phyloP scores from a whole-genome alignment of 2,113 vertebrate species.

The Neomonachus schauinslandi region DNA sequence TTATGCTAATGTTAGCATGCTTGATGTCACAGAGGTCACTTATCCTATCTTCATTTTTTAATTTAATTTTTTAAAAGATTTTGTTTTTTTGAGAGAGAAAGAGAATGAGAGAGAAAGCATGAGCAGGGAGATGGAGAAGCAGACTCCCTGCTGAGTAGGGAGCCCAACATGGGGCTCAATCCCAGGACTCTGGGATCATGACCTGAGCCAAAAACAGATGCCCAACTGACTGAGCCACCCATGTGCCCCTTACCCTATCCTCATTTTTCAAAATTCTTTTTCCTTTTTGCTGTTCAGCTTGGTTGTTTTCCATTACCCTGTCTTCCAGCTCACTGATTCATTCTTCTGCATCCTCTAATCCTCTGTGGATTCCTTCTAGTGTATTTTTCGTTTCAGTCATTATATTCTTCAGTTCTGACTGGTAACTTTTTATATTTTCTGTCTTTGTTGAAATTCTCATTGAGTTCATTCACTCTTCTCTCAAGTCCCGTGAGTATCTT shows the following conservation, averaged over 20 bases:
- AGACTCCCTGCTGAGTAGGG: no score
- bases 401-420: background rate
- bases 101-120: no score
- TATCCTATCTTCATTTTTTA: background rate
- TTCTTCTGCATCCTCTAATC: background rate
- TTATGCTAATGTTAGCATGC: background rate
- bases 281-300: background rate
- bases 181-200: no score
- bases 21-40: background rate
- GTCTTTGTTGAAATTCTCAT: background rate
- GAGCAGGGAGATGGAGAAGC: no score
- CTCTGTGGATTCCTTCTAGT: background rate
- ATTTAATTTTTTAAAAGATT: no score
- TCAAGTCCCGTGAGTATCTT: background rate
- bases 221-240: no score
- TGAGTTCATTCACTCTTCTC: background rate
- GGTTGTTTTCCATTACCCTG: background rate
- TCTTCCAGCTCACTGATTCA: background rate
- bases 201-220: no score
- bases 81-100: no score
- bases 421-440: background rate
- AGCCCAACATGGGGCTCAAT: no score
- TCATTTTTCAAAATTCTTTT: background rate
- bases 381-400: background rate
- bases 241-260: background rate